Conservation (phyloP, 2,797 vertebrate genomes). For the Borostomias antarcticus region DNA sequence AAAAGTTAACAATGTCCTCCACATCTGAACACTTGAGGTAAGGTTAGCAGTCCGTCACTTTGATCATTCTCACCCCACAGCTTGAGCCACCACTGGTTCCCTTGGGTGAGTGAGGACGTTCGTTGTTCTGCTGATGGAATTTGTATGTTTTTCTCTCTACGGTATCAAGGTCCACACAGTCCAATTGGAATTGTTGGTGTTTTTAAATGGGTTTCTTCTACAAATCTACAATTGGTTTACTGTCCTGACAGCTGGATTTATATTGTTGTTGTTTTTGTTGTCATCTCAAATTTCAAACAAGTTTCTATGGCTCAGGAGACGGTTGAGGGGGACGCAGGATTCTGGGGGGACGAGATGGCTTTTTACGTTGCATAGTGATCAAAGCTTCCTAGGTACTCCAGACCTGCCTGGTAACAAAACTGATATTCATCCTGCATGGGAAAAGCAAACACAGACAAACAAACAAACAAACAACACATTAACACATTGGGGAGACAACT, state of each 20-base stretch:
- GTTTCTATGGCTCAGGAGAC: constrained; percentile 88
- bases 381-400: constrained; percentile 99
- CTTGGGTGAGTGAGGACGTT: constrained; percentile 37
- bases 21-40: constrained; percentile 87
- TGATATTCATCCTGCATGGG: constrained; percentile 92
- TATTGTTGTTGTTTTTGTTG: constrained; percentile 43
- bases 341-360: constrained; percentile 81
- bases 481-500: not conserved
- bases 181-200: constrained; percentile 62
- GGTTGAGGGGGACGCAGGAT: constrained; percentile 72
- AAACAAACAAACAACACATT: constrained; percentile 4
- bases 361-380: constrained; percentile 99
- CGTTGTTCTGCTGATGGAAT: constrained; percentile 54
- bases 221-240: constrained; percentile 54
- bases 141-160: constrained; percentile 54
- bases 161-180: constrained; percentile 41
- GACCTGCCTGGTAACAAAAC: constrained; percentile 97
- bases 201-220: constrained; percentile 24
- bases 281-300: constrained; percentile 78
- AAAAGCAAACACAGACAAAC: constrained; percentile 13
- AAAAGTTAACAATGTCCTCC: constrained; percentile 76
- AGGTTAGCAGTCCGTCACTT: constrained; percentile 80
- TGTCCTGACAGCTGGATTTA: constrained; percentile 53
- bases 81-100: constrained; percentile 73
- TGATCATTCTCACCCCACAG: constrained; percentile 69